These are phyloP conservation scores for Chrysomallon squamiferum DNA, from an alignment of 1,140 invertebrate species.

Conservation along the genomic window DNA sequence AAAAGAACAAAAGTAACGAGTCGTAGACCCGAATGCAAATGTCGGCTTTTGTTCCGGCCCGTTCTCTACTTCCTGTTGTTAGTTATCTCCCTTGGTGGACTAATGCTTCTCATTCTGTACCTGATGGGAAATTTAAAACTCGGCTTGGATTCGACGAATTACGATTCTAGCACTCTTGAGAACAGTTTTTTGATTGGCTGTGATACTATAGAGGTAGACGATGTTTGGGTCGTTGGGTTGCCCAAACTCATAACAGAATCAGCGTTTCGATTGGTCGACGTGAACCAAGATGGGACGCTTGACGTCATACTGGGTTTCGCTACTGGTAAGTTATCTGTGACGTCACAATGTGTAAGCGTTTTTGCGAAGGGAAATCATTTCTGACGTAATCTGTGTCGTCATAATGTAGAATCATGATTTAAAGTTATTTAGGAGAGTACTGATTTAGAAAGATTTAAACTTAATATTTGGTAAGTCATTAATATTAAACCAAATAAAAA, in stretches of 20 bases:
- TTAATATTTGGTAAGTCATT: too few species aligned
- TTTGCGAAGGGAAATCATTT: too few species aligned
- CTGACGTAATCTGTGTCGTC: too few species aligned
- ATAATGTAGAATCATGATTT: too few species aligned
- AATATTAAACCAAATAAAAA: too few species aligned
- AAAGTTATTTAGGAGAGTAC: too few species aligned
- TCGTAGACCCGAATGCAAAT: constrained; percentile 35
- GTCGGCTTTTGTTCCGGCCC: constrained; percentile 37
- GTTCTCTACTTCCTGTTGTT: constrained; percentile 44
- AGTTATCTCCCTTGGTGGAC: constrained; percentile 37
- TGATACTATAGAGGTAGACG: constrained; percentile 72
- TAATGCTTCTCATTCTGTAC: constrained; percentile 46
- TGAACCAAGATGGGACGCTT: constrained; percentile 76
- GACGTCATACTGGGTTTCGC: constrained; percentile 84
- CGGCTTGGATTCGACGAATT: not conserved
- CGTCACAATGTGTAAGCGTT: too few species aligned
- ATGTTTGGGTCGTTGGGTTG: constrained; percentile 77
- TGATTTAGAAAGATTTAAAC: too few species aligned
- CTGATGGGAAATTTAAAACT: constrained; percentile 30
- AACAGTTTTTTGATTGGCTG: constrained; percentile 62
- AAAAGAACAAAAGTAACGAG: constrained; percentile 35
- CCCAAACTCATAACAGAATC: constrained; percentile 80
- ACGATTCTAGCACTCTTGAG: not conserved
- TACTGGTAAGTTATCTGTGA: constrained; percentile 69
- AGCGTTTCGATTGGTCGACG: constrained; percentile 74